Base-by-base conservation (phyloP, 2,113 vertebrate genomes). In the Sturnus vulgaris region DNA sequence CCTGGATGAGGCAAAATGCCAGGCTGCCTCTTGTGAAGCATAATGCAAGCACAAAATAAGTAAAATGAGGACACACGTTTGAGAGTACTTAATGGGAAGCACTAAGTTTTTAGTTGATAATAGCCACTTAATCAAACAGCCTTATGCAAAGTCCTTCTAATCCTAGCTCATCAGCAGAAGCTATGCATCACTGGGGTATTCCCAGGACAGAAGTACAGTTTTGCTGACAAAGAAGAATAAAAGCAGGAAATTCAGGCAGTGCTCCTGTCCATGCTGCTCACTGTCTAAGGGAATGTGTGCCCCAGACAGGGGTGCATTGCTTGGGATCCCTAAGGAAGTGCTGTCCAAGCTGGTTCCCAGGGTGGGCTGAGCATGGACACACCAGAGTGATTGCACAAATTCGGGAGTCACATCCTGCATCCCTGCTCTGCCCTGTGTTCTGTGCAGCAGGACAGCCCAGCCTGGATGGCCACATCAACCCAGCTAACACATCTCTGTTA, bases 91-190 rank as follows among this genome's bases (percentile, higher is more conserved):
- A 90, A 93, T 66, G 53, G 82, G 80, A 93, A 96, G 88, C 92
- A 90, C 82, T 76, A 92, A 90, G 83, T 90, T 97, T 96, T 90
- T 11, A 56, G 64, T 57, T 88, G 85, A 52, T 88, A 90, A 93
- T 82, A 94, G 80, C 82, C 90, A 96, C 80, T 95, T 95, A 96
- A 96, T 93, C 92, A 95, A 95, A 92, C 64, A 94, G 64, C 82
- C 82, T 94, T 93, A 28, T 60, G 76, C 71, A 94, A 92, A 95
- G 60, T 75, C 90, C 72, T 94, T 77, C 80, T 95, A 92, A 88
- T 88, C 72, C 85, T 83, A 68, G 71, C 90, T 90, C 92, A 81
- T 86, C 92, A 94, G 87, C 71, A 59, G 77, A 66, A 94, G 52
- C 47, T 33, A 1, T 83, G 56, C 83, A 82, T 55, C n/a, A 2